Conservation (phyloP, 2,888 invertebrate genomes). For the Machimus atricapillus region DNA sequence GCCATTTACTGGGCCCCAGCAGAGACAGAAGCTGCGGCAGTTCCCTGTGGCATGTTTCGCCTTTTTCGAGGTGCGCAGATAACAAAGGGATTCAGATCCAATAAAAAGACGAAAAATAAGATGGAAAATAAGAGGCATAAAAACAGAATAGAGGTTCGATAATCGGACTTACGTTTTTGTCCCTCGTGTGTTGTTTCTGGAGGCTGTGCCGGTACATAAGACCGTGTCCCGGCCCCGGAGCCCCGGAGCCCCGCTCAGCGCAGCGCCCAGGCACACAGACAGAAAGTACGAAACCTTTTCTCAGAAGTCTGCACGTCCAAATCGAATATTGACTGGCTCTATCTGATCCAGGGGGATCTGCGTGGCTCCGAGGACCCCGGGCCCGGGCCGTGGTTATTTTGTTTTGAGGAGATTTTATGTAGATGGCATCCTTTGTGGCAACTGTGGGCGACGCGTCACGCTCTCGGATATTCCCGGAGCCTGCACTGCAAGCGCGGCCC, state of each 20-base stretch:
- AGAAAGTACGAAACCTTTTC: not conserved
- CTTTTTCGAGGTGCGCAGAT: constrained; percentile 35
- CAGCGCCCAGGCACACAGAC: not conserved
- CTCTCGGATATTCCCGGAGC: not conserved
- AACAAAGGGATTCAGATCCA: constrained; percentile 27
- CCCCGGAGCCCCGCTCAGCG: not conserved
- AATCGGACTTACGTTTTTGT: constrained; percentile 18
- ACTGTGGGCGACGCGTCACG: constrained; percentile 27
- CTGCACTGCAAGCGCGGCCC: not conserved
- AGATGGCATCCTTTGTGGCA: constrained; percentile 22
- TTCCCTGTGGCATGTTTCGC: constrained; percentile 24
- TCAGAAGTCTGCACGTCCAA: constrained; percentile 8
- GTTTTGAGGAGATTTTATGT: not conserved
- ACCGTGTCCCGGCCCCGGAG: not conserved
- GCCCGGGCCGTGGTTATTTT: not conserved
- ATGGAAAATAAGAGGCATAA: not conserved
- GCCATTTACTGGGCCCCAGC: constrained; percentile 19
- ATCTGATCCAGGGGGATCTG: constrained; percentile 13
- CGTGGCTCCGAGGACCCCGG: not conserved
- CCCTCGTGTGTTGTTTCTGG: not conserved
- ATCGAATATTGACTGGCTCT: constrained; percentile 14
- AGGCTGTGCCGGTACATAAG: constrained; percentile 10
- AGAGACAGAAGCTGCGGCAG: constrained; percentile 25
- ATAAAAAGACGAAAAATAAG: not conserved
- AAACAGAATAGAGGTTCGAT: constrained; percentile 2